These are phyloP conservation scores for Caranx ignobilis DNA, from an alignment of 2,113 vertebrate genomes.

Conservation along the genomic window DNA sequence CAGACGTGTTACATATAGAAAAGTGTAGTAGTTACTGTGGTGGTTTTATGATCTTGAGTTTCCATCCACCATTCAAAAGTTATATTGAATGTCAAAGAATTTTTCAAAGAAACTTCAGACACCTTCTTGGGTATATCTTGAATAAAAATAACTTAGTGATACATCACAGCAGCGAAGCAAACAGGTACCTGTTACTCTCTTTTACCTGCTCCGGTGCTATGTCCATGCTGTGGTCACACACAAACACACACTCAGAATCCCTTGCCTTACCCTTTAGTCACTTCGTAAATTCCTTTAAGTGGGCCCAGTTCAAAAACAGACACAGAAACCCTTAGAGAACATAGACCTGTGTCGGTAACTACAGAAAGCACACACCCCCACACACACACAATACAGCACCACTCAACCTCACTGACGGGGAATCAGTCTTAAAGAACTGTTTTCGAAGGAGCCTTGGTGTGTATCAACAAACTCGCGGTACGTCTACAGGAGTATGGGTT, in stretches of 20 bases:
- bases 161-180: slow-evolving; percentile 20
- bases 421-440: slow-evolving; percentile 3
- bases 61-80: slow-evolving; percentile 28
- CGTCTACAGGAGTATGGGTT: slow-evolving; percentile 1
- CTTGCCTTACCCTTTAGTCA: slow-evolving; percentile 61
- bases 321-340: slow-evolving; percentile 37
- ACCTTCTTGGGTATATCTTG: background rate
- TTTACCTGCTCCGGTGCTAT: slow-evolving; percentile 62
- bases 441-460: slow-evolving; percentile 2
- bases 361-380: slow-evolving; percentile 37
- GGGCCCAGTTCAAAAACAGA: slow-evolving; percentile 22
- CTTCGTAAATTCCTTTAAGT: slow-evolving; percentile 13
- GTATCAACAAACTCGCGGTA: slow-evolving; percentile 12
- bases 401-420: slow-evolving; percentile 4
- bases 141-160: background rate
- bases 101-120: background rate
- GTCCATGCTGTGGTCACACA: slow-evolving; percentile 32
- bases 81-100: background rate
- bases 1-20: slow-evolving; percentile 23
- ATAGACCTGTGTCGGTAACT: slow-evolving; percentile 32
- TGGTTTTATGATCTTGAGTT: slow-evolving; percentile 30
- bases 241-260: slow-evolving; percentile 16
- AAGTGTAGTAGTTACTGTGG: slow-evolving; percentile 18
- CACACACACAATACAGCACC: slow-evolving; percentile 12
- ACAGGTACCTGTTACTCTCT: slow-evolving; percentile 28